phyloP scores from a whole-genome alignment of 2,797 vertebrate genomes.

The Notolabrus celidotus region DNA sequence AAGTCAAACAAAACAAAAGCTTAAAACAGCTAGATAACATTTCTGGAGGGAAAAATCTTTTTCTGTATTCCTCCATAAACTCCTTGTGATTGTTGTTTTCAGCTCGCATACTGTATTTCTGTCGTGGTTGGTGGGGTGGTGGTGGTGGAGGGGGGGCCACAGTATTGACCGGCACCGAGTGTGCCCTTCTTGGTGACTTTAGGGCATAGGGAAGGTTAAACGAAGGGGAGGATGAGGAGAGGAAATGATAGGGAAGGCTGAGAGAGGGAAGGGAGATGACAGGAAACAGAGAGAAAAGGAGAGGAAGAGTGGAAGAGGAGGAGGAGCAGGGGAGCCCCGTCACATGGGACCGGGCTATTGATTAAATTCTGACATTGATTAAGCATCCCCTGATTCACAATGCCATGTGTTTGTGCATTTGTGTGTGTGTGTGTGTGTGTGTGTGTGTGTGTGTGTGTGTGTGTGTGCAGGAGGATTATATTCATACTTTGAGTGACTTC shows the following conservation, averaged over 20 bases:
- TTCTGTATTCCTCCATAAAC: too few species aligned
- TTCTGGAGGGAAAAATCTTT: too few species aligned
- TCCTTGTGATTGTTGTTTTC: neutral
- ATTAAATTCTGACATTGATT: slow-evolving; percentile 87
- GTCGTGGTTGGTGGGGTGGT: slow-evolving; percentile 16
- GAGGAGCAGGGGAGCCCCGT: slow-evolving; percentile 52
- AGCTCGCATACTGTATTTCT: slow-evolving; percentile 15
- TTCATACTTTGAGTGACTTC: slow-evolving; percentile 9
- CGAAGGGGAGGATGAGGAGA: slow-evolving; percentile 55
- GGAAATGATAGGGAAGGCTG: slow-evolving; percentile 51
- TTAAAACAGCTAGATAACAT: too few species aligned
- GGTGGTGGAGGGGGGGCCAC: neutral
- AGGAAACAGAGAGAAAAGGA: slow-evolving; percentile 47
- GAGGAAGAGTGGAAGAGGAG: slow-evolving; percentile 45
- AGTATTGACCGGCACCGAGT: slow-evolving; percentile 43
- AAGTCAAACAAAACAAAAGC: too few species aligned
- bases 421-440: slow-evolving; percentile 13
- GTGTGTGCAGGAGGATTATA: slow-evolving; percentile 13
- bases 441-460: slow-evolving; percentile 5
- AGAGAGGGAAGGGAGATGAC: slow-evolving; percentile 34
- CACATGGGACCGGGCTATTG: slow-evolving; percentile 85
- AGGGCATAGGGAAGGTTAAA: slow-evolving; percentile 60
- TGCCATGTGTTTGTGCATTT: slow-evolving; percentile 67
- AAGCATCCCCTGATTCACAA: slow-evolving; percentile 84
- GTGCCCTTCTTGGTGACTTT: slow-evolving; percentile 55